phyloP scores from a whole-genome alignment of 1,140 invertebrate species.

The Diachasma alloeum region DNA sequence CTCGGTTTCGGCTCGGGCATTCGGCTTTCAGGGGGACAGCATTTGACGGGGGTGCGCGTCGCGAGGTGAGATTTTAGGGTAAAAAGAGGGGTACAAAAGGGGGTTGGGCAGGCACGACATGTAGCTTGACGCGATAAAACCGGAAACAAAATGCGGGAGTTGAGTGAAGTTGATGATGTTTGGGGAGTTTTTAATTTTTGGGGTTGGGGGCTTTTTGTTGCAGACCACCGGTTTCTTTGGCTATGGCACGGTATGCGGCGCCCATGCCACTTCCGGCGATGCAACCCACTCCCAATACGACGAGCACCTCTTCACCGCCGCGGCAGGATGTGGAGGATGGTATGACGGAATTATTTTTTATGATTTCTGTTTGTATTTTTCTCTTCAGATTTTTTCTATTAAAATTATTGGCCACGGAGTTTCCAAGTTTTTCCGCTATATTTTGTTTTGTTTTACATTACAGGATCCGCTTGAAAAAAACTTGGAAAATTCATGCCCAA shows the following conservation, averaged over 20 bases:
- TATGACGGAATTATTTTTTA: slow-evolving; percentile 36
- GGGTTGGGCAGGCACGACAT: slow-evolving; percentile 18
- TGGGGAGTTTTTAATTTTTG: neutral
- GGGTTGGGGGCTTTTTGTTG: slow-evolving; percentile 18
- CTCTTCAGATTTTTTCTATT: too few species aligned
- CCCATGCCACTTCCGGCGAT: slow-evolving; percentile 57
- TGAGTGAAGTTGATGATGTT: slow-evolving; percentile 18
- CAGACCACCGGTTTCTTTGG: slow-evolving; percentile 68
- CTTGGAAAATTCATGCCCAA: too few species aligned
- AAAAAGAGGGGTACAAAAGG: neutral
- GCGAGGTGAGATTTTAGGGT: neutral
- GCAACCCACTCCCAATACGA: slow-evolving; percentile 62
- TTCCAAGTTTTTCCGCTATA: too few species aligned
- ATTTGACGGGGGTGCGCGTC: too few species aligned
- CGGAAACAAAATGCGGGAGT: slow-evolving; percentile 24
- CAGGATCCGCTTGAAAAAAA: too few species aligned
- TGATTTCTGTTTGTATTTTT: neutral
- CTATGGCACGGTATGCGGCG: slow-evolving; percentile 64
- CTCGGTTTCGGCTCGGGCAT: too few species aligned
- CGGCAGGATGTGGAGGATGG: slow-evolving; percentile 67
- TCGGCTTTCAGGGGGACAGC: too few species aligned
- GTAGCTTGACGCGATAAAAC: slow-evolving; percentile 37
- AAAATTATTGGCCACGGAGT: too few species aligned
- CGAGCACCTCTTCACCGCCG: slow-evolving; percentile 60
- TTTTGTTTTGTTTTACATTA: too few species aligned